Base-by-base conservation (phyloP, 2,113 vertebrate genomes). In the Myotis davidii region DNA sequence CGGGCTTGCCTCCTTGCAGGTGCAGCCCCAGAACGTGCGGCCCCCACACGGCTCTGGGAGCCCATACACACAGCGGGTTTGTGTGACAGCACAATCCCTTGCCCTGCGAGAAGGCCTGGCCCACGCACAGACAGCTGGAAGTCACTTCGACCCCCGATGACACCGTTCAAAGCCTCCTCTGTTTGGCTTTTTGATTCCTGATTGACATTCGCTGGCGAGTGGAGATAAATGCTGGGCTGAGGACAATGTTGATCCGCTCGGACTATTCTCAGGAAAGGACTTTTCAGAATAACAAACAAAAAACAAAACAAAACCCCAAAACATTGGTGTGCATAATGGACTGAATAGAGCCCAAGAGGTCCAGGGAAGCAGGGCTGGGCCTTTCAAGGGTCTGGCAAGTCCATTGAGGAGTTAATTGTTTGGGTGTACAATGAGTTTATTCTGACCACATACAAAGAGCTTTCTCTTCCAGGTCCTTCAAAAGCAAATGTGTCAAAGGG, bases 161-260 rank as follows among this genome's bases (percentile, higher is more conserved):
- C 98, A 98, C 98, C 27, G 97, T 96, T 99, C 98, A 99, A 99
- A 99, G 98, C 97, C 98, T 97, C 95, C 98, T 98, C 98, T 98
- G 98, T 99, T 98, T 99, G 98, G 97, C 98, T 99, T 99, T 99
- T 98, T 99, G 99, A 99, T 98, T 98, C 96, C 98, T 99, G 98
- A 99, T 99, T 99, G 99, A 99, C 98, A 96, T 97, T 98, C 81
- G 85, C 98, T 98, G 98, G 98, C 94, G n/a, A 97, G 96, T 96
- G 0, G 98, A 98, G 98, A 98, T 97, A 98, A 98, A 98, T 98
- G 98, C 98, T n/a, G 27, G 79, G 96, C 91, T 52, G 95, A 97
- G 96, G 98, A 99, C 98, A 99, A 99, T 99, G 98, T 98, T 98
- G 98, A 98, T 98, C 98, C 23, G 93, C 98, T 98, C 95, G 0